phyloP scores from a whole-genome alignment of 2,888 invertebrate species.

The Danaus chrysippus region DNA sequence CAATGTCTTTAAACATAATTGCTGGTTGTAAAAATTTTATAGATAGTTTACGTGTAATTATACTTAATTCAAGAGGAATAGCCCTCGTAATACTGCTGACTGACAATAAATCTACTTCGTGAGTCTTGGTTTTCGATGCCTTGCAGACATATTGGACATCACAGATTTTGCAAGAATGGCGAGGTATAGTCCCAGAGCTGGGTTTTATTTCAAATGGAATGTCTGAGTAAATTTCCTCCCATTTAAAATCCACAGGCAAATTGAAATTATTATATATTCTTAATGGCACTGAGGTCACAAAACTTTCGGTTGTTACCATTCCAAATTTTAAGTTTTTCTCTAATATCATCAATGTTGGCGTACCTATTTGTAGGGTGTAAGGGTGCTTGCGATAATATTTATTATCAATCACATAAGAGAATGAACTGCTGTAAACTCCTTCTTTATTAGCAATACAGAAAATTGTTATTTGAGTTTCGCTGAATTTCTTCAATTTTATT shows the following conservation, averaged over 20 bases:
- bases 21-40: slow-evolving; percentile 62
- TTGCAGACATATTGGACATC: slow-evolving; percentile 56
- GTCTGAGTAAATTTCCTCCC: slow-evolving; percentile 53
- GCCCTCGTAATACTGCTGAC: slow-evolving; percentile 37
- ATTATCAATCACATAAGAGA: slow-evolving; percentile 56
- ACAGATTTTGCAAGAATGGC: slow-evolving; percentile 56
- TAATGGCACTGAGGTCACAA: slow-evolving; percentile 59
- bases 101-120: slow-evolving; percentile 57
- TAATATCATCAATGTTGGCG: slow-evolving; percentile 49
- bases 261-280: slow-evolving; percentile 62
- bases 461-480: slow-evolving; percentile 43
- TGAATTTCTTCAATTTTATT: slow-evolving; percentile 47
- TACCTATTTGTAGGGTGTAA: slow-evolving; percentile 52
- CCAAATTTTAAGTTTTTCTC: slow-evolving; percentile 65
- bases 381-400: slow-evolving; percentile 53
- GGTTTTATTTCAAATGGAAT: slow-evolving; percentile 65
- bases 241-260: slow-evolving; percentile 51
- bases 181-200: slow-evolving; percentile 49
- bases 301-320: slow-evolving; percentile 65
- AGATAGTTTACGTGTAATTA: slow-evolving; percentile 60
- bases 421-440: slow-evolving; percentile 49
- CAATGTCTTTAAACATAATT: slow-evolving; percentile 62
- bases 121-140: slow-evolving; percentile 59
- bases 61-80: slow-evolving; percentile 55
- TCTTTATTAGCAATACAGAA: slow-evolving; percentile 48